Conservation (phyloP, 2,797 vertebrate genomes). For the Enteromius thamalakanensis region DNA sequence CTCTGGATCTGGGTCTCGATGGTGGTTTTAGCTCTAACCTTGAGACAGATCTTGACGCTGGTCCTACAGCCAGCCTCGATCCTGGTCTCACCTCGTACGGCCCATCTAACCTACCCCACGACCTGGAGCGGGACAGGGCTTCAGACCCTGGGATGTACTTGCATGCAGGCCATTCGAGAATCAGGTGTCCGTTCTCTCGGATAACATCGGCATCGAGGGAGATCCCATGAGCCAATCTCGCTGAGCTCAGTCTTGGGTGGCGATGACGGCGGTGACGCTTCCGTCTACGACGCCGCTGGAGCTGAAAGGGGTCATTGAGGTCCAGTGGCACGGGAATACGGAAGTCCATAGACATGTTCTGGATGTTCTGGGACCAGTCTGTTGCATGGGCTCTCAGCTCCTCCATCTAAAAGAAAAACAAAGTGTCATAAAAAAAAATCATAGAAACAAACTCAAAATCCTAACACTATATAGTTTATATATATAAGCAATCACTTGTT, state of each 20-base stretch:
- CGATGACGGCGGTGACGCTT: conserved; percentile 69
- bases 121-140: conserved; percentile 49
- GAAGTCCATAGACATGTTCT: conserved; percentile 84
- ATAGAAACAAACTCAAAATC: background rate
- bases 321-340: conserved; percentile 78
- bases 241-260: background rate
- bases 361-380: conserved; percentile 90
- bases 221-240: conserved; percentile 60
- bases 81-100: conserved; percentile 48
- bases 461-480: background rate
- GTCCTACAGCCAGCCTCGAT: conserved; percentile 41
- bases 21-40: conserved; percentile 58
- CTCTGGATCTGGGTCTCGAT: conserved; percentile 68
- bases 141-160: conserved; percentile 64
- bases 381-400: conserved; percentile 90
- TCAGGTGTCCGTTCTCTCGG: conserved; percentile 75
- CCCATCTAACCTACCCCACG: conserved; percentile 40
- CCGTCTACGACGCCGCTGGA: conserved; percentile 79
- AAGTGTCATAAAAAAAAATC: background rate
- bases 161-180: conserved; percentile 67
- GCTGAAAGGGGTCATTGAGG: conserved; percentile 83
- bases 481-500: too few relatives aligned
- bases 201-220: conserved; percentile 61
- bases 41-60: conserved; percentile 43
- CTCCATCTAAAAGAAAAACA: conserved; percentile 81